Evolutionary conservation across 2,113 vertebrate genomes (phyloP), one percentile per base, ranked within the genome.

Genomic region (Hystrix brachyura): DNA sequence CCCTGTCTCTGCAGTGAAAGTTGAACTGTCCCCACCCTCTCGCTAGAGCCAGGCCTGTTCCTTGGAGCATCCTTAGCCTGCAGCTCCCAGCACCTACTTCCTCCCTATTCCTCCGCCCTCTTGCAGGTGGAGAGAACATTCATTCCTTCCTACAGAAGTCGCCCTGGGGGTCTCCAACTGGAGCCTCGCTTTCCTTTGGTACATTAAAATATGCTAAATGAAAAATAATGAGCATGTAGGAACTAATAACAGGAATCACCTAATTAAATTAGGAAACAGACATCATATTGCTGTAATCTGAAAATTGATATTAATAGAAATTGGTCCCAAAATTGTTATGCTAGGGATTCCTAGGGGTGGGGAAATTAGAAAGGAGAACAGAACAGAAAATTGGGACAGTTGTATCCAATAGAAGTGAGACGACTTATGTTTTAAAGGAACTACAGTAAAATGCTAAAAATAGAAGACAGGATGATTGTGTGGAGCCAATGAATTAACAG

Each of bases 291-390:
- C 94, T 96, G 64, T 96, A 94, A 85, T 97, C 97, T 96, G 95
- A 92, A 98, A 96, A 98, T 91, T 94, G 87, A 93, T 95, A 85
- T 95, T 96, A 98, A 96, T 93, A 97, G 96, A 96, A 89, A 98
- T 27, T 79, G 69, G 94, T 65, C 93, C 84, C 96, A 94, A 97
- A 96, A 97, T 98, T 81, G 67, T 83, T 69, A 71, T n/a, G 84
- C 94, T 95, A 94, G 93, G 97, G 96, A 69, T 96, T 98, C 94
- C 96, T 87, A 86, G 7, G 91, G 74, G 91, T 62, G 82, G 90
- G n/a, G 65, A 97, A 97, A 90, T 87, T 94, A 84, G 94, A 59
- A 92, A 92, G 83, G 90, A 94, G 96, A 97, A 48, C 38, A 78
- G 72, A 87, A 94, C 12, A 25, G 95, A 94, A 95, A 92, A 98